phyloP scores from a whole-genome alignment of 2,797 vertebrate genomes.

The Periparus ater region DNA sequence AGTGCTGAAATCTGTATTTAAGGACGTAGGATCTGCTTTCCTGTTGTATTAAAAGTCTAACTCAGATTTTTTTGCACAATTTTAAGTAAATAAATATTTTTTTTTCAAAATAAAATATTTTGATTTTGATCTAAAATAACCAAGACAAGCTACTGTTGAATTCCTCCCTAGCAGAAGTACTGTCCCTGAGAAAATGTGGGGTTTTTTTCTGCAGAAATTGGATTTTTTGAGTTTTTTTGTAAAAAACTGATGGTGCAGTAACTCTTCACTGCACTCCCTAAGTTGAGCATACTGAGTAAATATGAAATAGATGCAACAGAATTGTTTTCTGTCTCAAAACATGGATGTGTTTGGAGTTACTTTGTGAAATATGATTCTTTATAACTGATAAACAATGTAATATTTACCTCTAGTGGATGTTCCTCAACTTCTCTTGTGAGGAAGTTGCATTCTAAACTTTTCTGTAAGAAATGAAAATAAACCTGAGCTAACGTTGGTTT shows the following conservation, averaged over 20 bases:
- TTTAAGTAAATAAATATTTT: background rate
- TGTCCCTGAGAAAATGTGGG: background rate
- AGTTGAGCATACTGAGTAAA: background rate
- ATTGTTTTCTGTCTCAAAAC: background rate
- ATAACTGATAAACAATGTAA: background rate
- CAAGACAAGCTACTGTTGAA: background rate
- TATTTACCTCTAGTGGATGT: background rate
- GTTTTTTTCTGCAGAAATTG: background rate
- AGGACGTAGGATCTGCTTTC: background rate
- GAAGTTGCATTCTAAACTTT: background rate
- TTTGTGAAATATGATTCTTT: background rate
- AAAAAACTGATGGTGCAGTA: background rate
- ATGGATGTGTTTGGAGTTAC: background rate
- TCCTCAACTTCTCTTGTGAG: background rate
- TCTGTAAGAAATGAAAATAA: background rate
- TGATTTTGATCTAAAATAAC: background rate
- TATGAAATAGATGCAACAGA: background rate
- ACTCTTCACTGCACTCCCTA: background rate
- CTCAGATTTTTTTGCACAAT: background rate
- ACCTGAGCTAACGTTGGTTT: background rate
- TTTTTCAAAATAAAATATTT: background rate
- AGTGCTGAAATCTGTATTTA: background rate
- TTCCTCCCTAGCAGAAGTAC: background rate
- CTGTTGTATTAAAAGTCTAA: background rate
- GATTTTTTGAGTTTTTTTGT: background rate